phyloP scores from a whole-genome alignment of 2,113 vertebrate genomes.

The Neotragus pygmaeus region DNA sequence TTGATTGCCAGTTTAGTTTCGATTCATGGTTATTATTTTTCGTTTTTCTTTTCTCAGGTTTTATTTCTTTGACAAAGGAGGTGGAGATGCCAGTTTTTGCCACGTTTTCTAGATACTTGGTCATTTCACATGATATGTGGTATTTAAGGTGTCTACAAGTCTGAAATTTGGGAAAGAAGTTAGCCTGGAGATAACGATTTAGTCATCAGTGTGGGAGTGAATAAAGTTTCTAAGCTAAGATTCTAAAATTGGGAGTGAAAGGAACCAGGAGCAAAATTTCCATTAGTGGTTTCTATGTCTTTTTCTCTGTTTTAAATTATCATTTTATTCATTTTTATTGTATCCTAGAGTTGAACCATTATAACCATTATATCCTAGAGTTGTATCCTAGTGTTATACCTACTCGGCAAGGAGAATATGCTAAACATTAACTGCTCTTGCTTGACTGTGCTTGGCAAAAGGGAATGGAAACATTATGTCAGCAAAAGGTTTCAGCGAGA shows the following conservation, averaged over 20 bases:
- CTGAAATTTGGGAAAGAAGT: not conserved
- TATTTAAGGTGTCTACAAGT: not conserved
- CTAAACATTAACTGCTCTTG: not conserved
- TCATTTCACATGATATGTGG: not conserved
- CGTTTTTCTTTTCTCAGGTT: not conserved
- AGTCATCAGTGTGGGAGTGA: not conserved
- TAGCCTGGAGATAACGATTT: not conserved
- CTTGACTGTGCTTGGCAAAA: not conserved
- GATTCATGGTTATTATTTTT: not conserved
- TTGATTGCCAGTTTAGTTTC: not conserved
- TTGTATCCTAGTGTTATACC: not conserved
- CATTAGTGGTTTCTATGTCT: not conserved
- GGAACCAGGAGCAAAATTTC: not conserved
- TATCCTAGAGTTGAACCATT: not conserved
- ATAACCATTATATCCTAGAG: not conserved
- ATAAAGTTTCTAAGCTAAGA: not conserved
- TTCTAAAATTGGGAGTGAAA: not conserved
- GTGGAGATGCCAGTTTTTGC: not conserved
- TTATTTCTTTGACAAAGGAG: not conserved
- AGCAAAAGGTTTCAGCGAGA: not conserved
- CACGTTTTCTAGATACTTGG: not conserved
- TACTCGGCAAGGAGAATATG: not conserved
- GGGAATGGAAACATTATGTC: not conserved
- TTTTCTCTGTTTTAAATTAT: not conserved
- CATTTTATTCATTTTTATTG: not conserved